Base-by-base conservation (phyloP, 2,888 invertebrate genomes). In the Calliphora vomitoria region DNA sequence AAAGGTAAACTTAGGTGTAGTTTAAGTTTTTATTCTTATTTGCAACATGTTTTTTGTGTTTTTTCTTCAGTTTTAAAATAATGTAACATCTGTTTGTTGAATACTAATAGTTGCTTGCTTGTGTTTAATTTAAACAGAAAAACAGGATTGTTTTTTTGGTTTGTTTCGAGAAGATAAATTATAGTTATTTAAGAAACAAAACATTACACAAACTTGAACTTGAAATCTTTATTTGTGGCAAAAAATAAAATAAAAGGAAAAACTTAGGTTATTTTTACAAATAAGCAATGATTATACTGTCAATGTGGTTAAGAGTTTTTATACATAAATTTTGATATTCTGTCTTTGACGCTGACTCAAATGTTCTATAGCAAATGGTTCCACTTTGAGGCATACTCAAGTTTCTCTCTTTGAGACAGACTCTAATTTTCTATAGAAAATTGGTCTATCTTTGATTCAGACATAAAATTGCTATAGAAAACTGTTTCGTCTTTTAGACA, bases 71-170 rank as follows among this genome's bases (percentile, higher is more conserved):
- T 69, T 80, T 18, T 35, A 41, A 18, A 62, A 50, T 60, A 71
- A 58, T 74, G 31, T 44, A 87, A 78, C 87, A 87, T 87, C 84
- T 87, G 87, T 87, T 83, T 50, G 58, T 50, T 75, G 79, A 38
- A 47, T 79, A 47, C 80, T 66, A 76, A 78, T 64, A 75, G 50
- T 69, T 72, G 31, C 0, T 66, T 58, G 47, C 38, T 25, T 11
- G 13, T 35, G 1, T 10, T 55, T 53, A n/a, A 55, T 15, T 64
- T 71, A 60, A 47, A 18, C 13, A n/a, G 8, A 58, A 38, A 25
- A 76, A 81, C 83, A 80, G 79, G 80, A 83, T 83, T 76, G 47
- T 75, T 25, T 38, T 8, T 41, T 41, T 25, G 1, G 25, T 25
- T 25, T 25, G 25, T 25, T 44, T 85, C 11, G 25, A 44, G 2